Evolutionary conservation across 2,797 vertebrate species (phyloP).

Genomic region (Dendrocincla tyrannina): DNA sequence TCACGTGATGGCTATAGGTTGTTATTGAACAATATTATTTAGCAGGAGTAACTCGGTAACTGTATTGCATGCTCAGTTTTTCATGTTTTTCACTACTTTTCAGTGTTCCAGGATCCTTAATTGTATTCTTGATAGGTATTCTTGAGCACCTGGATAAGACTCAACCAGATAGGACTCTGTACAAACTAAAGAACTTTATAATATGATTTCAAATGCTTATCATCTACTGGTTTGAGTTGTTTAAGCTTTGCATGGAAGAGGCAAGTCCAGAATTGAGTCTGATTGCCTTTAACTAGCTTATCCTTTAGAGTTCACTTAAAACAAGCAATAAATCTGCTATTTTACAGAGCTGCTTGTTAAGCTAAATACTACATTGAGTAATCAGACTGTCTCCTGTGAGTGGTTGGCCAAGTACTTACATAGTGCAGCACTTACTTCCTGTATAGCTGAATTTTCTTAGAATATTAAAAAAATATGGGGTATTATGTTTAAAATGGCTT

Average conservation of each 20-base stretch:
- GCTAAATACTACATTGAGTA: not conserved
- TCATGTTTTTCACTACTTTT: not conserved
- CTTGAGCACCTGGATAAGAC: not conserved
- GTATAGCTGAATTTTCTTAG: not conserved
- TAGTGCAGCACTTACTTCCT: not conserved
- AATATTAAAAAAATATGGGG: fast-evolving
- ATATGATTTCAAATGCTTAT: not conserved
- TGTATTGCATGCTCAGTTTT: not conserved
- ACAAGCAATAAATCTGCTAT: not conserved
- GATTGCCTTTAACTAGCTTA: not conserved
- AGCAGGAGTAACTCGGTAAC: not conserved
- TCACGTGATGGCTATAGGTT: not conserved
- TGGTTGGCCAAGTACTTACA: fast-evolving
- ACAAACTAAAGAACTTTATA: not conserved
- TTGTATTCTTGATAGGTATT: not conserved
- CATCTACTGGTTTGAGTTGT: not conserved
- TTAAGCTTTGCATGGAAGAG: not conserved
- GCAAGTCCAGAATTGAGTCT: not conserved
- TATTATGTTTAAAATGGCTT: not conserved
- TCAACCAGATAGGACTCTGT: not conserved
- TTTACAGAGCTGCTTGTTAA: not conserved
- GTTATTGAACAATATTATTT: not conserved
- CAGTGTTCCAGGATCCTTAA: not conserved
- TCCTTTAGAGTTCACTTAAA: not conserved
- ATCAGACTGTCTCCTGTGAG: not conserved